Conservation (phyloP, 2,113 vertebrate species). For the Pithys albifrons region DNA sequence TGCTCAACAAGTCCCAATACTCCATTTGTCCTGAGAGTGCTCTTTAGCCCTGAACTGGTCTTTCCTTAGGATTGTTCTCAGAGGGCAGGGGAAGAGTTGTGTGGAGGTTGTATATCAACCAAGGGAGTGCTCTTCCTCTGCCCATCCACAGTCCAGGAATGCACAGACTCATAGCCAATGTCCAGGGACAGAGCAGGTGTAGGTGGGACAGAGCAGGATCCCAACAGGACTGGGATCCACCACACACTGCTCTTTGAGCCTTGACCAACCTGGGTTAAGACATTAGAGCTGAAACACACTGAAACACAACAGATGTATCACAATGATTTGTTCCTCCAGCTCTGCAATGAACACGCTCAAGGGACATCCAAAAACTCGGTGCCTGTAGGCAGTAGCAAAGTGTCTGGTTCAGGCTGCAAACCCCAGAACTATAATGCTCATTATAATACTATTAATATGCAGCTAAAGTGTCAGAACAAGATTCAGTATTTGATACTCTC, state of each 20-base stretch:
- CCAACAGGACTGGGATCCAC: neutral
- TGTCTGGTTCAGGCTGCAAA: neutral
- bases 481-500: neutral
- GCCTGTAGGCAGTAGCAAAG: neutral
- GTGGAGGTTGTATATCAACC: neutral
- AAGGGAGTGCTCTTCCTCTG: neutral
- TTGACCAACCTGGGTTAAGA: neutral
- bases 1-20: neutral
- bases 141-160: accelerated
- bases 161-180: neutral
- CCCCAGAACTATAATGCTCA: neutral
- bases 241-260: neutral
- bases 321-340: neutral
- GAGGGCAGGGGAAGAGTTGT: neutral
- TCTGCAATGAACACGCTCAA: neutral
- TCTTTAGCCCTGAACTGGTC: neutral
- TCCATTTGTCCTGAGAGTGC: neutral
- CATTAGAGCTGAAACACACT: neutral
- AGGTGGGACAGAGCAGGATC: neutral
- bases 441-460: neutral
- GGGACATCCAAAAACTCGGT: neutral
- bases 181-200: neutral
- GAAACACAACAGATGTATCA: neutral
- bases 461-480: neutral
- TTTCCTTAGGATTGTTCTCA: neutral